phyloP scores from a whole-genome alignment of 2,797 vertebrate species.

The Nannoperca australis region DNA sequence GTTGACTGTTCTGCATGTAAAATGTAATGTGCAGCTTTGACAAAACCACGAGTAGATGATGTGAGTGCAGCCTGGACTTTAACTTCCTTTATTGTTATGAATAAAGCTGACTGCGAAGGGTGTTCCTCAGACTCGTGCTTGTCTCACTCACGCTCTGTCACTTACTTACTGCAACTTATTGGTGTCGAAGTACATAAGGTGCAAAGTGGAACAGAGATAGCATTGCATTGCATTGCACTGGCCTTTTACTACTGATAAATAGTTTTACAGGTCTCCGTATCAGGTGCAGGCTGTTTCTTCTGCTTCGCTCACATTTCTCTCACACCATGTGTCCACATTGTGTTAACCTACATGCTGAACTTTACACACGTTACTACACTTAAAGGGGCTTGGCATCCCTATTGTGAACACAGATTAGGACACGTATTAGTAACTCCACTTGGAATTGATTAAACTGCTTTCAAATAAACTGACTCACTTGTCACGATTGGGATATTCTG shows the following conservation, averaged over 20 bases:
- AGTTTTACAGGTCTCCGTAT: constrained; percentile 52
- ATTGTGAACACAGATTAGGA: not conserved
- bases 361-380: not conserved
- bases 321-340: constrained; percentile 9
- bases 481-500: too few species aligned
- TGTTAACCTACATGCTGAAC: constrained; percentile 37
- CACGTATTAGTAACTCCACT: not conserved
- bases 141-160: constrained; percentile 13
- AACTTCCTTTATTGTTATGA: constrained; percentile 41
- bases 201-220: constrained; percentile 51
- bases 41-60: constrained; percentile 29
- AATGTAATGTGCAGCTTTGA: constrained; percentile 17
- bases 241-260: constrained; percentile 41
- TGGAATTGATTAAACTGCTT: constrained; percentile 2
- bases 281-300: constrained; percentile 27
- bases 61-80: constrained; percentile 47
- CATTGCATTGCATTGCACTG: not conserved
- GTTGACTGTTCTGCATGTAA: not conserved
- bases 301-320: constrained; percentile 3
- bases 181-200: constrained; percentile 67
- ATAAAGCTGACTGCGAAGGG: constrained; percentile 29
- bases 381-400: not conserved
- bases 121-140: constrained; percentile 12
- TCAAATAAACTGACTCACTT: not conserved
- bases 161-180: constrained; percentile 33